Conservation (phyloP, 1,140 invertebrate species). For the Heliothis virescens region DNA sequence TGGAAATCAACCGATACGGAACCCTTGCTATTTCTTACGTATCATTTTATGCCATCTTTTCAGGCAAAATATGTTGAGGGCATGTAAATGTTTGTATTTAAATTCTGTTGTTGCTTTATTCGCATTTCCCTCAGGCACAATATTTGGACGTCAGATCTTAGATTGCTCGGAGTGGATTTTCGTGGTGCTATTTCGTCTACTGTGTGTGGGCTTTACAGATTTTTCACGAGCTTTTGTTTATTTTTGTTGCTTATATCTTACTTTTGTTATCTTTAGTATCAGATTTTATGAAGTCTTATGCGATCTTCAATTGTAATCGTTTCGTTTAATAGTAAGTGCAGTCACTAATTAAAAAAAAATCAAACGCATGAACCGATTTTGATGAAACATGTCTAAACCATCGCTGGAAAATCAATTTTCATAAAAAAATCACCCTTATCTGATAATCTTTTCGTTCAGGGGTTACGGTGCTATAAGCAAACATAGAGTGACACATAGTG, state of each 20-base stretch:
- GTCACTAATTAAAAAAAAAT: too few relatives aligned
- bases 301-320: too few relatives aligned
- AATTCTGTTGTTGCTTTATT: constrained; percentile 53
- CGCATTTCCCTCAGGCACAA: constrained; percentile 49
- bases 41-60: constrained; percentile 56
- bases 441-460: too few relatives aligned
- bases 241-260: neutral
- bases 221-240: neutral
- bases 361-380: too few relatives aligned
- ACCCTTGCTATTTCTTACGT: constrained; percentile 49
- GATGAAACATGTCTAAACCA: too few relatives aligned
- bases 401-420: too few relatives aligned
- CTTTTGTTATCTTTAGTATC: too few relatives aligned
- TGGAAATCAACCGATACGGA: constrained; percentile 60
- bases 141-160: constrained; percentile 32
- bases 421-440: too few relatives aligned
- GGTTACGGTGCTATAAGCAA: too few relatives aligned
- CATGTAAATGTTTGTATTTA: constrained; percentile 49
- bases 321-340: too few relatives aligned
- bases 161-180: constrained; percentile 34
- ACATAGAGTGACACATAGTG: too few relatives aligned
- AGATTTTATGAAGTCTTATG: too few relatives aligned
- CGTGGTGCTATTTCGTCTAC: neutral
- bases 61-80: constrained; percentile 52
- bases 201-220: neutral